Percentiles rank a stretch among this genome's conserved stretches.
Evolutionary conservation across 2,888 invertebrate species (phyloP).

Genomic region (Pristionchus fissidentatus): DNA sequence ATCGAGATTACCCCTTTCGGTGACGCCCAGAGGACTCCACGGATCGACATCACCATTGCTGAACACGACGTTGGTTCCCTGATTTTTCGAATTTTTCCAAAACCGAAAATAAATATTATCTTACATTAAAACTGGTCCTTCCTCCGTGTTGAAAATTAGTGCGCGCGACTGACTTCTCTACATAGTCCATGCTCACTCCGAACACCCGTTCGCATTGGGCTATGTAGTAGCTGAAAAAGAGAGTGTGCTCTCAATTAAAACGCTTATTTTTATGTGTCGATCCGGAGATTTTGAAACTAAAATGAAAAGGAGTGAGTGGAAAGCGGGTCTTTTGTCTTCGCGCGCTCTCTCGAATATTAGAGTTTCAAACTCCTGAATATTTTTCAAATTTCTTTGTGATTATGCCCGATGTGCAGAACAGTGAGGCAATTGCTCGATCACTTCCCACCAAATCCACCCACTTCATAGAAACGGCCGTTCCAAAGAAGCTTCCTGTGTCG

Average conservation of each 20-base stretch:
- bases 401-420: too few species aligned
- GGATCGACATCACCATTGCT: conserved; percentile 59
- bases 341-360: too few species aligned
- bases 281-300: neutral
- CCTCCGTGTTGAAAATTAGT: conserved; percentile 4
- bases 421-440: neutral
- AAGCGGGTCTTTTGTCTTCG: too few species aligned
- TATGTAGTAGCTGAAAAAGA: conserved; percentile 39
- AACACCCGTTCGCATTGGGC: conserved; percentile 12
- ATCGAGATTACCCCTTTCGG: conserved; percentile 7
- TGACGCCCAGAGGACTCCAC: conserved; percentile 49
- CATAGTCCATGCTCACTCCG: neutral
- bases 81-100: neutral
- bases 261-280: too few species aligned
- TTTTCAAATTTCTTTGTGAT: too few species aligned
- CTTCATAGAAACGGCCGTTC: conserved; percentile 65
- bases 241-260: too few species aligned
- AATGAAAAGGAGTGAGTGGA: too few species aligned
- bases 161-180: neutral
- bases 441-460: conserved; percentile 45
- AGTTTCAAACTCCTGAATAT: too few species aligned
- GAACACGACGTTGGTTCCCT: conserved; percentile 60
- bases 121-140: neutral
- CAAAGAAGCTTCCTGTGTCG: conserved; percentile 76
- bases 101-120: neutral